These are phyloP conservation scores for Rhabdomys pumilio DNA, from an alignment of 2,797 vertebrate species.

Conservation along the genomic window DNA sequence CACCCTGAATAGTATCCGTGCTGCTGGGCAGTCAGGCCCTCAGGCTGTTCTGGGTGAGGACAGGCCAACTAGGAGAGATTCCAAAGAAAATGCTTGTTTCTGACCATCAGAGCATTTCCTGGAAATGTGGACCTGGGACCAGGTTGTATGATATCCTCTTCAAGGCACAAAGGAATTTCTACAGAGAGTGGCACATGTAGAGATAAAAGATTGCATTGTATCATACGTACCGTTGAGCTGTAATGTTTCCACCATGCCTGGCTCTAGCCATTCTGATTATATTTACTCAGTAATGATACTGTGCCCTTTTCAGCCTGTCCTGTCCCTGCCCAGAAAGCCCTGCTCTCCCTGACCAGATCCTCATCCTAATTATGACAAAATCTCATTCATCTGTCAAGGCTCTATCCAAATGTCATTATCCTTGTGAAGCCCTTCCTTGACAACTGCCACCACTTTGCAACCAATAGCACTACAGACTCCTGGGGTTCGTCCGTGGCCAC, in stretches of 20 bases:
- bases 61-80: conserved; percentile 20
- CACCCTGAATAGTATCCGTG: neutral
- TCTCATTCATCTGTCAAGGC: neutral
- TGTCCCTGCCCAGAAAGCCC: neutral
- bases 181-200: neutral
- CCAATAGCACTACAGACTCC: neutral
- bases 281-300: conserved; percentile 5
- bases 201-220: neutral
- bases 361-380: neutral
- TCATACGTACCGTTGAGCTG: neutral
- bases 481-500: too few relatives aligned
- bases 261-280: neutral
- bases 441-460: neutral
- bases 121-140: conserved; percentile 49
- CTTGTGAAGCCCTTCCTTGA: conserved; percentile 8
- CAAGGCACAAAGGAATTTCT: conserved; percentile 12
- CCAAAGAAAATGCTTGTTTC: conserved; percentile 55
- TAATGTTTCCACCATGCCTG: neutral
- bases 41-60: neutral
- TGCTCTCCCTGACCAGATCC: neutral
- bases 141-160: conserved; percentile 12
- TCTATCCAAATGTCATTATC: neutral
- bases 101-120: neutral
- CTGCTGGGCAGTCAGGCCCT: neutral
- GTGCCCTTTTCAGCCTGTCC: neutral